Conservation (phyloP, 2,113 vertebrate genomes). For the Leptobrachium ailaonicum region DNA sequence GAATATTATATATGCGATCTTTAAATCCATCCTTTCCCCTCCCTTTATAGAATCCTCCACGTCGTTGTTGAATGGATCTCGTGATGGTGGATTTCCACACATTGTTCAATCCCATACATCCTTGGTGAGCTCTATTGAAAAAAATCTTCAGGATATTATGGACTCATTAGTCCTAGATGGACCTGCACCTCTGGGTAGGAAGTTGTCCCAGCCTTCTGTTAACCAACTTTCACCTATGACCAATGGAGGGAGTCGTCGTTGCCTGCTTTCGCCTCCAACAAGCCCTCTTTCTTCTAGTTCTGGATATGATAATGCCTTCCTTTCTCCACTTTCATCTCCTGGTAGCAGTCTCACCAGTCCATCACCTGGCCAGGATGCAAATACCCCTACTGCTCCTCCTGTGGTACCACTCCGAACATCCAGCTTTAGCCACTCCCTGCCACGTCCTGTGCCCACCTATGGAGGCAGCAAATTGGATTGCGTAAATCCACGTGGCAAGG, state of each 20-base stretch:
- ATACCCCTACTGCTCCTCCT: constrained; percentile 64
- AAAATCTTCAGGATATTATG: constrained; percentile 92
- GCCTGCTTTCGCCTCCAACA: constrained; percentile 76
- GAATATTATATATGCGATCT: too few species aligned
- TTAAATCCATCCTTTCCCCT: neutral
- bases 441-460: constrained; percentile 63
- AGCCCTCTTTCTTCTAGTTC: constrained; percentile 78
- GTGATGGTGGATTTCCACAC: neutral
- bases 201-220: constrained; percentile 31
- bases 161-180: constrained; percentile 81
- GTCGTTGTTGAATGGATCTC: constrained; percentile 3
- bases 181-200: constrained; percentile 58
- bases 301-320: constrained; percentile 82
- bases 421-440: constrained; percentile 76
- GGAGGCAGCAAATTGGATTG: constrained; percentile 49
- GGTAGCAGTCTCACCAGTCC: constrained; percentile 78
- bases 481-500: neutral
- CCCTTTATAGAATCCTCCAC: constrained; percentile 13
- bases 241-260: constrained; percentile 64
- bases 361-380: constrained; percentile 69
- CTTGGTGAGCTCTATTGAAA: constrained; percentile 79
- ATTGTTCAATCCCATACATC: constrained; percentile 75
- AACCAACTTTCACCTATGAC: constrained; percentile 62
- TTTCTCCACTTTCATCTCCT: constrained; percentile 89
- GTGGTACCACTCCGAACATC: constrained; percentile 79